Evolutionary conservation across 2,113 vertebrate genomes (phyloP).

Genomic region (Limnothrissa miodon): DNA sequence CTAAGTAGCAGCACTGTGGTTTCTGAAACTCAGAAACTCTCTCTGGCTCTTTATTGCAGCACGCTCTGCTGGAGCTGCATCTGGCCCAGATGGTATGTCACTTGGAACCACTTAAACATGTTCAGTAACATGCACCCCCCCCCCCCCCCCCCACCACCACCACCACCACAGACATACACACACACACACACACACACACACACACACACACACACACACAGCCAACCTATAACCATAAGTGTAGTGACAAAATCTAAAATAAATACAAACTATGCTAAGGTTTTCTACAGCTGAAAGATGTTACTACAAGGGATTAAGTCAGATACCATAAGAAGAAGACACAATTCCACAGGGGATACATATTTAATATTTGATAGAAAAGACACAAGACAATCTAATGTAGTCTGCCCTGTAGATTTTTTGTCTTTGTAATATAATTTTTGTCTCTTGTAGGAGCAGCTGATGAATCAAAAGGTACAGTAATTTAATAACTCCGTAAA

Average conservation of each 20-base stretch:
- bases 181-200: neutral
- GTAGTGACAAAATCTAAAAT: neutral
- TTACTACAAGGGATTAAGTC: neutral
- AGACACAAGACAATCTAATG: neutral
- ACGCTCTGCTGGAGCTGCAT: constrained; percentile 22
- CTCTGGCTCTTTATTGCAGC: constrained; percentile 20
- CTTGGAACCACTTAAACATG: constrained; percentile 14
- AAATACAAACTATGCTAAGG: neutral
- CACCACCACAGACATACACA: neutral
- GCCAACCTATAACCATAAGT: neutral
- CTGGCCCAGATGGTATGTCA: constrained; percentile 17
- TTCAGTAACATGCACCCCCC: neutral
- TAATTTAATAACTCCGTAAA: neutral
- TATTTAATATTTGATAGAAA: too few relatives aligned
- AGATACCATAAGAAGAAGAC: neutral
- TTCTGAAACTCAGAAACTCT: neutral
- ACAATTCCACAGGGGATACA: too few relatives aligned
- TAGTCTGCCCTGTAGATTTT: too few relatives aligned
- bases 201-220: neutral
- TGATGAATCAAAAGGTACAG: neutral
- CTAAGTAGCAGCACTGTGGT: neutral
- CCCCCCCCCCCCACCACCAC: neutral
- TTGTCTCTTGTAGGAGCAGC: neutral
- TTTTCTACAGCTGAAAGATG: neutral
- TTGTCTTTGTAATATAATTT: neutral